Evolutionary conservation across 2,888 invertebrate species (phyloP).

Genomic region (Coecobrya sp.): DNA sequence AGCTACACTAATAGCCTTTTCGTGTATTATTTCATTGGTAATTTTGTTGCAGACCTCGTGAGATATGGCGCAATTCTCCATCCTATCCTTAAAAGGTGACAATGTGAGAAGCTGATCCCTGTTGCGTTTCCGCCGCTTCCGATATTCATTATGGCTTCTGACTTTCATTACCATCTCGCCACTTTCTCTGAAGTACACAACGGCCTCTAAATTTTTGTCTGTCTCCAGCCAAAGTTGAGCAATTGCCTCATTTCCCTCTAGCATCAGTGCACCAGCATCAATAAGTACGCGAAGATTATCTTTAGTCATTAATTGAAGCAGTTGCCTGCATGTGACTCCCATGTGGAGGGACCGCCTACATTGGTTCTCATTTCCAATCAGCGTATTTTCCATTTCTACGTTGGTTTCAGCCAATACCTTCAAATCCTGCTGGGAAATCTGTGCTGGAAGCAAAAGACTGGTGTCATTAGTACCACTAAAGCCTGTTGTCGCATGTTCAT

Average conservation of each 20-base stretch:
- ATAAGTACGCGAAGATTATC: conserved; percentile 67
- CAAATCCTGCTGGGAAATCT: conserved; percentile 76
- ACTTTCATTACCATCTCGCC: conserved; percentile 71
- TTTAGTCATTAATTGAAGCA: conserved; percentile 54
- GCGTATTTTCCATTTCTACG: conserved; percentile 55
- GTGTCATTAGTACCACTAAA: conserved; percentile 85
- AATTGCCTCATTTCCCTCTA: conserved; percentile 78
- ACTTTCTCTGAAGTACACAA: conserved; percentile 77
- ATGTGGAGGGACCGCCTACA: conserved; percentile 19
- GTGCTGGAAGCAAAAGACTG: conserved; percentile 66
- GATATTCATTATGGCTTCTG: neutral
- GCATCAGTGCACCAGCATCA: conserved; percentile 81
- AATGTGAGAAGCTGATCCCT: conserved; percentile 59
- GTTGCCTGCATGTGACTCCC: conserved; percentile 13
- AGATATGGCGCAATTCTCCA: conserved; percentile 76
- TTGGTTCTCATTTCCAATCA: conserved; percentile 61
- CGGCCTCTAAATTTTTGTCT: conserved; percentile 53
- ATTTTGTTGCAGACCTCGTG: conserved; percentile 80
- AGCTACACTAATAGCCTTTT: neutral
- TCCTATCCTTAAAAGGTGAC: conserved; percentile 60
- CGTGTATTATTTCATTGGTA: too few relatives aligned
- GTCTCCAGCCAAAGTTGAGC: conserved; percentile 79
- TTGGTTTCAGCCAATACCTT: conserved; percentile 77
- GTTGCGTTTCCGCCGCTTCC: too few relatives aligned
- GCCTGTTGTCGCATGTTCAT: conserved; percentile 70